Evolutionary conservation across 2,797 vertebrate species (phyloP).

Genomic region (Darevskia mixta): DNA sequence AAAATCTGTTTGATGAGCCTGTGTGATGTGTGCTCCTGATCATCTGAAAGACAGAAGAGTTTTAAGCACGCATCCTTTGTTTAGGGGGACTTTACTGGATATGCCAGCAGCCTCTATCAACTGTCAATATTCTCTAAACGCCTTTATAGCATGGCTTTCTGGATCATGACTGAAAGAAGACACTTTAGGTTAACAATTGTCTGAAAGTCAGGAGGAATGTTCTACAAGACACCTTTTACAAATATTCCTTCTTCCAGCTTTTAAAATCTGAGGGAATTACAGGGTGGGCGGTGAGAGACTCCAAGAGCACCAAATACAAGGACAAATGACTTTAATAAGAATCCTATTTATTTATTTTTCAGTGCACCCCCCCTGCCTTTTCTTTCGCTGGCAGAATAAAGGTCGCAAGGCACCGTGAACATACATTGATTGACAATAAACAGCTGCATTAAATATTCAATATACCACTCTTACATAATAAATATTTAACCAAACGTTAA

Average conservation of each 20-base stretch:
- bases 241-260: not conserved
- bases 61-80: not conserved
- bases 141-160: slow-evolving; percentile 41
- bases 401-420: slow-evolving; percentile 28
- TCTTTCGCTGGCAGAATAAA: slow-evolving; percentile 60
- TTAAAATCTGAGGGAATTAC: not conserved
- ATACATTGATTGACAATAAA: slow-evolving; percentile 82
- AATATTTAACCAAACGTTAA: slow-evolving; percentile 83
- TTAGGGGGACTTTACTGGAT: too few species aligned
- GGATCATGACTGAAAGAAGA: not conserved
- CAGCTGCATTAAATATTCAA: slow-evolving; percentile 82
- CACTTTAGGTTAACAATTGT: not conserved
- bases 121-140: not conserved
- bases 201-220: not conserved
- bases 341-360: slow-evolving; percentile 11
- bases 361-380: not conserved
- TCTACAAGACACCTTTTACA: not conserved
- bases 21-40: not conserved
- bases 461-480: slow-evolving; percentile 75
- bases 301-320: slow-evolving; percentile 31
- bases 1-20: not conserved
- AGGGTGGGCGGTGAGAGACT: not conserved
- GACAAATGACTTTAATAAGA: slow-evolving; percentile 67
- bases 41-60: not conserved
- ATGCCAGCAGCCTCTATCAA: not conserved